Percentiles rank a stretch among this genome's conserved stretches.
Conservation (phyloP, 1,140 invertebrate species). For the Teleogryllus occipitalis region DNA sequence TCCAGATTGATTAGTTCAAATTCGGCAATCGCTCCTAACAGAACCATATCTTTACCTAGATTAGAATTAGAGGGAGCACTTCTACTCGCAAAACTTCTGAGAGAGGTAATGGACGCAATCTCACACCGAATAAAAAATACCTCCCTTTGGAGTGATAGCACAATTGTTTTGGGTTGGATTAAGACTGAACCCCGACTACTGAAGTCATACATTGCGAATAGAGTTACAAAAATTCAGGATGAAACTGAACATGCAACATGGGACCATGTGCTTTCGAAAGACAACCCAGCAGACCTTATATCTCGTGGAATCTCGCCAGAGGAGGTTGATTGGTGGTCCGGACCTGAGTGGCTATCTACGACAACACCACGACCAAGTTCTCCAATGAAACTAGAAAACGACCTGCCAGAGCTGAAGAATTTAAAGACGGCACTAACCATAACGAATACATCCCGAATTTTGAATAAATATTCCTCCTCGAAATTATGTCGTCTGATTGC, state of each 20-base stretch:
- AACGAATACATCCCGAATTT: not conserved
- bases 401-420: not conserved
- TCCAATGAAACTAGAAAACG: not conserved
- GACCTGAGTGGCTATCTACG: constrained; percentile 16
- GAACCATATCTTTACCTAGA: no score
- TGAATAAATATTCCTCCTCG: no score
- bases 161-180: no score
- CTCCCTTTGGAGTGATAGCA: no score
- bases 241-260: constrained; percentile 24
- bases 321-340: constrained; percentile 11
- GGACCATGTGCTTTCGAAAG: constrained; percentile 26
- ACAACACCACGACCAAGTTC: not conserved
- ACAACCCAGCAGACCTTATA: constrained; percentile 29
- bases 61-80: no score
- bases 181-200: constrained; percentile 10
- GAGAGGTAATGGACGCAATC: no score
- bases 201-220: constrained; percentile 34
- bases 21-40: no score
- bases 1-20: no score
- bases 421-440: not conserved
- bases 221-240: constrained; percentile 30
- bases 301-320: constrained; percentile 20
- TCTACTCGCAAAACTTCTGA: no score
- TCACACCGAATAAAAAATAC: no score
- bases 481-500: not conserved